A percentile compares a stretch with the other conserved stretches of the same genome.
Conservation (phyloP, 2,797 vertebrate genomes). For the Pseudochirops corinnae region DNA sequence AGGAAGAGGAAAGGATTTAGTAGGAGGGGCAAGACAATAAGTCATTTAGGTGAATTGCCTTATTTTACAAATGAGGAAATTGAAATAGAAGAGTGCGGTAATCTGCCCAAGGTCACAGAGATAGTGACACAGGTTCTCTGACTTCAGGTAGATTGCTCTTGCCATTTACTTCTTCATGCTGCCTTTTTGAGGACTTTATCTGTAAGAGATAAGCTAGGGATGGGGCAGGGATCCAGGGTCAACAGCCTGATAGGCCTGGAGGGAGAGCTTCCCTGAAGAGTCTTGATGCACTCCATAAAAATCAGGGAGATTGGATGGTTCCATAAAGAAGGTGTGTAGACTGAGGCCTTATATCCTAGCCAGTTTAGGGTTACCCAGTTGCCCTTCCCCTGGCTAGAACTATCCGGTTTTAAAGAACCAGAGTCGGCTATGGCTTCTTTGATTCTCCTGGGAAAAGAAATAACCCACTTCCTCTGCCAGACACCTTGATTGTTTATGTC, state of each 20-base stretch:
- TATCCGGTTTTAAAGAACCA: not conserved
- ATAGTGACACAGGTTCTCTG: not conserved
- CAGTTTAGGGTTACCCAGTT: not conserved
- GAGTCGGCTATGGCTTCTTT: not conserved
- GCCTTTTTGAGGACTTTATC: not conserved
- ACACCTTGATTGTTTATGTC: not conserved
- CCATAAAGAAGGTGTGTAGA: not conserved
- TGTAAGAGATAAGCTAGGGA: not conserved
- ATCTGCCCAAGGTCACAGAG: not conserved
- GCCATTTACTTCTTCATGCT: not conserved
- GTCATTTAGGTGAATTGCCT: not conserved
- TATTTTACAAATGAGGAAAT: not conserved
- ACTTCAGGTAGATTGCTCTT: not conserved
- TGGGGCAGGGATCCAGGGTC: not conserved
- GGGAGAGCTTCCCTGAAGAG: not conserved
- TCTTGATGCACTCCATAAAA: not conserved
- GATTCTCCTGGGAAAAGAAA: not conserved
- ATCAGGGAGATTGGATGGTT: not conserved
- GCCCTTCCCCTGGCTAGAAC: not conserved
- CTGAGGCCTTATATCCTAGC: not conserved
- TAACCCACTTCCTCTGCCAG: too few species aligned
- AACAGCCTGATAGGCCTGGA: not conserved
- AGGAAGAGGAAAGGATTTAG: not conserved
- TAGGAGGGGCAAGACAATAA: not conserved
- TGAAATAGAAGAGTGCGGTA: not conserved